A percentile compares a stretch with the other conserved stretches of the same genome.
Conservation (phyloP, 2,797 vertebrate genomes). For the Darevskia nairensis region DNA sequence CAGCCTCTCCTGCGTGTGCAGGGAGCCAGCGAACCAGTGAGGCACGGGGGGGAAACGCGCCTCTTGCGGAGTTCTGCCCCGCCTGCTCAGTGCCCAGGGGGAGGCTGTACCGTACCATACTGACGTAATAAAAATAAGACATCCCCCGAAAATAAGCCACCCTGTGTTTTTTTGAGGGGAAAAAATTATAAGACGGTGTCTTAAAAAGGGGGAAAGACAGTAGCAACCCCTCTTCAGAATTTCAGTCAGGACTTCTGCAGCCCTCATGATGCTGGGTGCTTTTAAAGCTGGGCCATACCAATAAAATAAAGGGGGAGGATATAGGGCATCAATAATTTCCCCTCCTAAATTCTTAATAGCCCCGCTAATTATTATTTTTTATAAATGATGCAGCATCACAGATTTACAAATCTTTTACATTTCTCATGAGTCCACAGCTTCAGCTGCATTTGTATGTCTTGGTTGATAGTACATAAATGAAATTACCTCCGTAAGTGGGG, state of each 20-base stretch:
- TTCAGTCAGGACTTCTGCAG: neutral
- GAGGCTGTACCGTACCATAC: too few species aligned
- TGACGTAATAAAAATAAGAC: too few species aligned
- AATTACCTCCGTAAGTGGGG: neutral
- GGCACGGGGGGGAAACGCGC: too few species aligned
- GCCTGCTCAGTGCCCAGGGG: too few species aligned
- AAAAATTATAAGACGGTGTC: too few species aligned
- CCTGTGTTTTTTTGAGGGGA: too few species aligned
- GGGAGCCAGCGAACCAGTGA: too few species aligned
- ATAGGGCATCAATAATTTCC: neutral
- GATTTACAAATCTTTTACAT: neutral
- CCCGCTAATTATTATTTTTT: neutral
- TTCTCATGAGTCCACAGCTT: neutral
- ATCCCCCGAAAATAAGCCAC: too few species aligned
- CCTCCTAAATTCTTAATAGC: neutral
- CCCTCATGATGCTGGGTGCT: neutral
- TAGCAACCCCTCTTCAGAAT: neutral
- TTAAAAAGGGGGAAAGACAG: too few species aligned
- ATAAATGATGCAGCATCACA: neutral
- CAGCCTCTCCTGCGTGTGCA: too few species aligned
- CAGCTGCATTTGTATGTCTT: neutral
- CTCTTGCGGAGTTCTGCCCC: too few species aligned
- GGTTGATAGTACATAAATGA: neutral
- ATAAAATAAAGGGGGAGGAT: neutral
- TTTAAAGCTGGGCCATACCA: neutral